These are phyloP conservation scores for Drosophila pruinosa DNA, from an alignment of 1,140 invertebrate species.

Conservation along the genomic window DNA sequence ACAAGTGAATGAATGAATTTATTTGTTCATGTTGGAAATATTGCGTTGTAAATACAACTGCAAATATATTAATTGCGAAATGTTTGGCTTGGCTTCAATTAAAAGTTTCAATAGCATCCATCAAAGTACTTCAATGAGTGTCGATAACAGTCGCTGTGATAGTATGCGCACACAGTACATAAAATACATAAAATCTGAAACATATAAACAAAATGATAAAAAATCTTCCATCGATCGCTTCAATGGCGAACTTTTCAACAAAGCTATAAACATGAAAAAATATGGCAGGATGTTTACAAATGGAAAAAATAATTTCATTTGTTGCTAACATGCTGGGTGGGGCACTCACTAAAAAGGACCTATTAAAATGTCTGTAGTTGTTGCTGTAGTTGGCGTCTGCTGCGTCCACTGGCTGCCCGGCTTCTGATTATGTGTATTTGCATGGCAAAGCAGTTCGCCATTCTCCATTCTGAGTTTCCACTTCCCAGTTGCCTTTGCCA, in stretches of 20 bases:
- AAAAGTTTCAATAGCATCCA: slow-evolving; percentile 72
- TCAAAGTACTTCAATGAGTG: slow-evolving; percentile 58
- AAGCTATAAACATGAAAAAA: slow-evolving; percentile 40
- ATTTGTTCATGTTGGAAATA: slow-evolving; percentile 12
- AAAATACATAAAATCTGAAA: slow-evolving; percentile 29
- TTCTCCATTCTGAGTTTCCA: neutral
- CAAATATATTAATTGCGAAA: slow-evolving; percentile 69
- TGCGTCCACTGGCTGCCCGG: slow-evolving; percentile 21
- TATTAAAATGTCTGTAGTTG: slow-evolving; percentile 22
- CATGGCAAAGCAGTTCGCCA: slow-evolving; percentile 69
- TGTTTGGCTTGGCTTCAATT: slow-evolving; percentile 62
- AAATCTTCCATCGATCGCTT: slow-evolving; percentile 63
- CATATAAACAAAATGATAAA: slow-evolving; percentile 46
- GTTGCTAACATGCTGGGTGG: neutral
- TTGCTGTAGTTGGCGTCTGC: slow-evolving; percentile 25
- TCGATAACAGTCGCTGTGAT: slow-evolving; percentile 72
- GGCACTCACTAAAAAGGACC: neutral
- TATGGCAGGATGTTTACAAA: slow-evolving; percentile 44
- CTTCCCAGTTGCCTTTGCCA: slow-evolving; percentile 4
- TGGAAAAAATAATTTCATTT: slow-evolving; percentile 75
- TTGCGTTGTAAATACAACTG: slow-evolving; percentile 40
- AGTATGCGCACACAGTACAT: slow-evolving; percentile 70
- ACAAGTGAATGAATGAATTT: neutral
- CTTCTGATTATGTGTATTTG: slow-evolving; percentile 76
- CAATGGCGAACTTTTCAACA: slow-evolving; percentile 59